These are phyloP conservation scores for Glaucomys volans DNA, from an alignment of 2,113 vertebrate genomes.

Conservation along the genomic window DNA sequence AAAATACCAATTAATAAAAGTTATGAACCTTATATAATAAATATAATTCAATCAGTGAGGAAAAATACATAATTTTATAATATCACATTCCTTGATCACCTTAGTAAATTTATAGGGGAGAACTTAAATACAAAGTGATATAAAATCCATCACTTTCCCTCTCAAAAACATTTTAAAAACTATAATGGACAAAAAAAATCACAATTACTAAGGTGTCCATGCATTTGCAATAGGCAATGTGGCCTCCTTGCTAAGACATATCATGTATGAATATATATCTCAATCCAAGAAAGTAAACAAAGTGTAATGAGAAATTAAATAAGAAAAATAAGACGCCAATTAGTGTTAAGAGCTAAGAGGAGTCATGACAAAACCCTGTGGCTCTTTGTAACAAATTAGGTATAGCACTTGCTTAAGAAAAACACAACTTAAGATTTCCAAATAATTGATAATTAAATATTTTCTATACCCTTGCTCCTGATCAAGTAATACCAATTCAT, in stretches of 20 bases:
- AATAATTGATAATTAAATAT: neutral
- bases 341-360: neutral
- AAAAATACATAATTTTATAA: neutral
- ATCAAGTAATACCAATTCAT: neutral
- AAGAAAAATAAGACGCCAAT: neutral
- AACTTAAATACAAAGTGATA: neutral
- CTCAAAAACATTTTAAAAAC: conserved; percentile 24
- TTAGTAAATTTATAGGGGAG: neutral
- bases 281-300: neutral
- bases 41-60: neutral
- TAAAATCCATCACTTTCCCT: neutral
- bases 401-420: neutral
- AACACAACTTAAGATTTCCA: neutral
- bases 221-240: neutral
- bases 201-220: neutral
- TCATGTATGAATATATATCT: neutral
- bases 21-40: neutral
- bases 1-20: conserved; percentile 37
- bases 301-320: neutral
- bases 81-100: neutral
- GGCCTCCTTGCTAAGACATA: neutral
- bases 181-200: neutral
- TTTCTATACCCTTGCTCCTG: neutral
- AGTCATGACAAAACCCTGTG: neutral
- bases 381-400: neutral